These are phyloP conservation scores for Cynoglossus semilaevis DNA, from an alignment of 2,113 vertebrate genomes.

Conservation along the genomic window DNA sequence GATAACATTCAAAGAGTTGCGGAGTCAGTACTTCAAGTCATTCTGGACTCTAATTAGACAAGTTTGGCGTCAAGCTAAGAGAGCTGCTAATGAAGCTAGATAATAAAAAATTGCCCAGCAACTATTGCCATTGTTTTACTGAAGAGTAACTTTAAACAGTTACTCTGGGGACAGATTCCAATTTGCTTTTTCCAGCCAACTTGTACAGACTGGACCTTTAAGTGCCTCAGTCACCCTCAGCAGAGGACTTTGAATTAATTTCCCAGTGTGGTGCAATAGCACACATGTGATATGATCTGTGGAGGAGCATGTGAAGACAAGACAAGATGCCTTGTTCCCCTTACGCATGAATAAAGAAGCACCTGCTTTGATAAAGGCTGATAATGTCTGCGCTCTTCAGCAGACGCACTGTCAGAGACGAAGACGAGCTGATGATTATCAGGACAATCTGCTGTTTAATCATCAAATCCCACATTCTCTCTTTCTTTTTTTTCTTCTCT, in stretches of 20 bases:
- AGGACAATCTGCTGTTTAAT: slow-evolving; percentile 27
- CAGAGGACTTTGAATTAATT: slow-evolving; percentile 9
- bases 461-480: slow-evolving; percentile 14
- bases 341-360: slow-evolving; percentile 33
- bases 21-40: not conserved
- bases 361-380: slow-evolving; percentile 30
- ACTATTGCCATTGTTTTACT: no score
- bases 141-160: no score
- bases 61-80: not conserved
- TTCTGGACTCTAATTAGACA: not conserved
- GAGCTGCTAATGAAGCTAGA: no score
- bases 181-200: no score
- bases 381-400: slow-evolving; percentile 11
- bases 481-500: slow-evolving; percentile 22
- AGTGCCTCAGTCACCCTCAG: not conserved
- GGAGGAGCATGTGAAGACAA: slow-evolving; percentile 18
- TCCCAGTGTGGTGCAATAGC: slow-evolving; percentile 5
- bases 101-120: not conserved
- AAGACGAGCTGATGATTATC: slow-evolving; percentile 40
- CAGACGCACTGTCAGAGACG: slow-evolving; percentile 10
- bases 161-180: no score
- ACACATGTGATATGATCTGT: slow-evolving; percentile 35
- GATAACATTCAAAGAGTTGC: not conserved
- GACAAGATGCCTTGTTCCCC: slow-evolving; percentile 11
- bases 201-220: not conserved